Evolutionary conservation across 2,113 vertebrate genomes (phyloP), one percentile per base, ranked within the genome.

Genomic region (Corydoras sp.): DNA sequence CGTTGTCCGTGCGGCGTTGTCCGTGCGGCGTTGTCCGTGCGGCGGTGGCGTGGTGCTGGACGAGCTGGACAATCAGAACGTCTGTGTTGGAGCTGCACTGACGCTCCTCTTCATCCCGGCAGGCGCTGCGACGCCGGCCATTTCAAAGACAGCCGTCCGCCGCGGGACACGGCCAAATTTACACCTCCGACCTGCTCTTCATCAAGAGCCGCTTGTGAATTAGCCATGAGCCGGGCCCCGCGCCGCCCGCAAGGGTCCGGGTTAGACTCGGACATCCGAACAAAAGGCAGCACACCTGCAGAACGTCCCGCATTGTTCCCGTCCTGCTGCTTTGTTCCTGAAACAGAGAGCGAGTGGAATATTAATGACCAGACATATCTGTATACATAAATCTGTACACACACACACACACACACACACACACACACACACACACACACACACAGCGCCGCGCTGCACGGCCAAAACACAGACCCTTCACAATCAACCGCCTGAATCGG

Each of bases 261-360:
- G 30, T 53, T 5, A 9, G 58, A 62, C 61, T 29, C 60, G 14
- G 6, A 63, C 54, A 11, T 35, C 9, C 0, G 56, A 62, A 53
- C 75, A 69, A 77, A 77, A 75, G 35, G 24, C 68, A n/a, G 54
- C 13, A 75, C 72, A 80, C 78, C 75, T 80, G 75, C 65, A 58
- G 14, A 32, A 30, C 6, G 24, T 50, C 4, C 13, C 65, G 49
- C 35, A 43, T 43, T 43, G 35, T 43, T 43, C 35, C 4, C 35
- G 4, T 43, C 35, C 35, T 8, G 35, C 35, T 43, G 4, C 35
- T 43, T 43, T 43, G 35, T 43, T 43, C 35, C 35, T 43, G 35
- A 43, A 43, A 43, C 35, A 43, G 35, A 43, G 35, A 43, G 35
- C 35, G 7, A 43, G 35, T 43, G 35, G 35, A 43, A 43, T 43